Base-by-base conservation (phyloP, 2,797 vertebrate genomes). In the Lithobates pipiens region DNA sequence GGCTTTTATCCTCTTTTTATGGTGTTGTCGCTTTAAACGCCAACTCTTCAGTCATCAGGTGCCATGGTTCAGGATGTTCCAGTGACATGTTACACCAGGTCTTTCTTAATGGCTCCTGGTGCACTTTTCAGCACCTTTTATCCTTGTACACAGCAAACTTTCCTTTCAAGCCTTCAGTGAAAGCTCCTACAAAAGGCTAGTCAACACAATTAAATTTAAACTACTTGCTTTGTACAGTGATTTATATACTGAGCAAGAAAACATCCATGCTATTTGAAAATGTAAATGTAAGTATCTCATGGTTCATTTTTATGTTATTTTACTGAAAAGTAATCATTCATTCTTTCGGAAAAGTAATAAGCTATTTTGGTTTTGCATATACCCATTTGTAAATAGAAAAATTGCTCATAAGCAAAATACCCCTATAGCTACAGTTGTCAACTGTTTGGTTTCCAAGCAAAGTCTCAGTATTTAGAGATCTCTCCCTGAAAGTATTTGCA, bases 51-150 rank as follows among this genome's bases (percentile, higher is more conserved):
- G 16, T 84, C 81, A 83, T 83, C 46, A 10, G 34, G 10, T 15
- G 67, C 75, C 39, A 39, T 36, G 50, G 44, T 57, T 42, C 74
- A 84, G 65, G 81, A 84, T 69, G 65, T 68, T 42, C 16, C 36
- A 61, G 65, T 77, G 75, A 77, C 65, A 42, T 29, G 46, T 76
- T 77, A 54, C 46, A 77, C 74, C 39, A 70, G 63, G 7, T 36
- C 67, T 73, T 23, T 29, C 25, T 54, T 54, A 61, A 44, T 54
- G 65, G 50, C 67, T 39, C 29, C 65, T 70, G 65, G 16, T 54
- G 67, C 13, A 27, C 23, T 81, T 84, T 77, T 84, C 32, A 84
- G 32, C 67, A 70, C 82, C 36, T 44, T 77, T 84, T 77, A 71
- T 77, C 68, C 71, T 15, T 23, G 11, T 23, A 54, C 65, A 15